Conservation (phyloP, 1,140 invertebrate genomes). For the Matsumurasca onukii region DNA sequence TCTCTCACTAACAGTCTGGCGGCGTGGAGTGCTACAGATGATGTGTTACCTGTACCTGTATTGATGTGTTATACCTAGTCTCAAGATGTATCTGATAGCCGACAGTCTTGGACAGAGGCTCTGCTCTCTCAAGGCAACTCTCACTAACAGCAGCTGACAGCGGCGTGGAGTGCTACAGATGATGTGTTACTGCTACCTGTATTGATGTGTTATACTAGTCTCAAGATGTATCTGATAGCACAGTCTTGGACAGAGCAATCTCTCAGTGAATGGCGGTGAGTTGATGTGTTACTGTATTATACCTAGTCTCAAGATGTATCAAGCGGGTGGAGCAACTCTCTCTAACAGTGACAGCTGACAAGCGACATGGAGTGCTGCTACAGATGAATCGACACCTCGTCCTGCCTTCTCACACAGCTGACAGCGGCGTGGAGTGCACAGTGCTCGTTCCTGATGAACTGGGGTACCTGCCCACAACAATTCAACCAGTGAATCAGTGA, state of each 20-base stretch:
- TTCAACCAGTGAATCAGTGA: too few relatives aligned
- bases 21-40: conserved; percentile 89
- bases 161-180: conserved; percentile 92
- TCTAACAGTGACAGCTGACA: too few relatives aligned
- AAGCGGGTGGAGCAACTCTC: too few relatives aligned
- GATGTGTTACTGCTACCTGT: too few relatives aligned
- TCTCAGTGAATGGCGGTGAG: too few relatives aligned
- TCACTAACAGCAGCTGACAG: conserved; percentile 84
- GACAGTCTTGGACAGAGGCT: conserved; percentile 81
- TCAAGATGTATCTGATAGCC: conserved; percentile 94
- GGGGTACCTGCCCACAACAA: not conserved
- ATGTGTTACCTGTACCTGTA: too few relatives aligned
- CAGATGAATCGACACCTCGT: too few relatives aligned
- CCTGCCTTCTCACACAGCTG: too few relatives aligned
- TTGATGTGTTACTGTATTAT: too few relatives aligned
- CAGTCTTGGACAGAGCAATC: conserved; percentile 79
- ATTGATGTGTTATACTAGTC: too few relatives aligned
- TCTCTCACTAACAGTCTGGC: conserved; percentile 82
- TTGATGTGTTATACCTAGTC: conserved; percentile 57
- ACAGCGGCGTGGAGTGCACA: not conserved
- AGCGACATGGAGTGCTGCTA: too few relatives aligned
- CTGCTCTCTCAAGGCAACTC: conserved; percentile 83
- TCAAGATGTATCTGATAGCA: conserved; percentile 87
- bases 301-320: too few relatives aligned
- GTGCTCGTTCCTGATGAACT: not conserved